These are phyloP conservation scores for Engraulis encrasicolus DNA, from an alignment of 2,113 vertebrate genomes.

Conservation along the genomic window DNA sequence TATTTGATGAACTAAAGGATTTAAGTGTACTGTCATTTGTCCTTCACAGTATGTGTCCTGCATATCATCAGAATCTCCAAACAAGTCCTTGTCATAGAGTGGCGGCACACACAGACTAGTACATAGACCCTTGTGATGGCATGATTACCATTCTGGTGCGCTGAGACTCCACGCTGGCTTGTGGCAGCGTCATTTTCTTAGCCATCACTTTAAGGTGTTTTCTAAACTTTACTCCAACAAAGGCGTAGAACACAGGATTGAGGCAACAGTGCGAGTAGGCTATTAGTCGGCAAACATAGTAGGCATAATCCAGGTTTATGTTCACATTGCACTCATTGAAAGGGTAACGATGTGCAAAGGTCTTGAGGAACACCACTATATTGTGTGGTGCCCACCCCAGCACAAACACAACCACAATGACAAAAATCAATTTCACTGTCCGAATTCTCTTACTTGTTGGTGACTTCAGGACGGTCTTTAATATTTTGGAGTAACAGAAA, in stretches of 20 bases:
- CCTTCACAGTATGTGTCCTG: too few relatives aligned
- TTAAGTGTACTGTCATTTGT: too few relatives aligned
- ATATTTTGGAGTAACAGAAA: slow-evolving; percentile 84
- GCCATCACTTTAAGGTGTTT: slow-evolving; percentile 78
- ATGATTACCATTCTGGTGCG: slow-evolving; percentile 4
- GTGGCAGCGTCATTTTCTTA: slow-evolving; percentile 37
- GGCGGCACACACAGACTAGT: not conserved
- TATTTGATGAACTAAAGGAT: too few relatives aligned
- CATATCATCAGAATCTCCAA: too few relatives aligned
- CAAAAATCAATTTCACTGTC: slow-evolving; percentile 86
- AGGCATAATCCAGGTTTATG: slow-evolving; percentile 66
- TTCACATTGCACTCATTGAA: slow-evolving; percentile 62
- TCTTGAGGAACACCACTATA: slow-evolving; percentile 78
- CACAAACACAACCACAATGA: slow-evolving; percentile 83
- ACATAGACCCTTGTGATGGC: slow-evolving; percentile 35
- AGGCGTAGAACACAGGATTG: slow-evolving; percentile 90
- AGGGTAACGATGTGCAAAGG: slow-evolving; percentile 50
- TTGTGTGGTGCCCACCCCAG: slow-evolving; percentile 92
- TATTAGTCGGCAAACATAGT: slow-evolving; percentile 77
- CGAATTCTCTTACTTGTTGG: slow-evolving; percentile 77
- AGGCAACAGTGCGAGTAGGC: slow-evolving; percentile 92
- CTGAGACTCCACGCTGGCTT: not conserved
- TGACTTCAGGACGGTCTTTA: slow-evolving; percentile 73
- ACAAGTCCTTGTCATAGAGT: not conserved
- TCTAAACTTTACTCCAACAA: slow-evolving; percentile 89